Base-by-base conservation (phyloP, 2,797 vertebrate species). In the Erethizon dorsatum region DNA sequence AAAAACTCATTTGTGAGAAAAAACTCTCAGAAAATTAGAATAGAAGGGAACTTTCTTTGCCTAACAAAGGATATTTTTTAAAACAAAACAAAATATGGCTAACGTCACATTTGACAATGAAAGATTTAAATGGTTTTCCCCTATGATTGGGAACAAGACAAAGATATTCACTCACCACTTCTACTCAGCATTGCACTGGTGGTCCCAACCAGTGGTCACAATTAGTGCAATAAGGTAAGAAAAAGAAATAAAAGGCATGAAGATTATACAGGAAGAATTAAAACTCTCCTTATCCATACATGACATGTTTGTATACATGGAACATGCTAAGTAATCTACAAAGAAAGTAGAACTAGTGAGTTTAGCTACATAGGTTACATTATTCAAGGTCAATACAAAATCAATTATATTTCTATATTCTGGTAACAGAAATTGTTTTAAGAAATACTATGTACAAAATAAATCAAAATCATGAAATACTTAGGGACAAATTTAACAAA, bases 241-340 rank as follows among this genome's bases (percentile, higher is more conserved):
- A 96, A 96, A 88, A 94, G 47, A 84, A 96, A 94, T 24, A 88
- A 95, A 97, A 96, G n/a, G n/a, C 57, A 92, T 77, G 31, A 90
- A 69, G 6, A 96, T 94, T 83, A 13, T 82, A 92, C 67, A 95
- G 20, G 31, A 83, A 90, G 59, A 96, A 54, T 87, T 90, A 94
- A 90, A 97, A 83, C 63, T 96, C 67, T 45, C 45, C 28, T 50
- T 71, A 95, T 88, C 90, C 56, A 86, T 61, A 91, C 71, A 84
- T 86, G 83, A 50, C 28, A 93, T 67, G 83, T 71, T 90, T 79
- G 82, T 59, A 67, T 71, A 96, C 20, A 47, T 82, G 65, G 47
- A 93, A 96, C 59, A 92, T 50, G 63, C 54, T 73, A 92, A 92
- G 6, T 13, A 94, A 91, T 84, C 80, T 77, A 87, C 17, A 93